phyloP scores from a whole-genome alignment of 1,140 invertebrate species.

The Samia ricini region DNA sequence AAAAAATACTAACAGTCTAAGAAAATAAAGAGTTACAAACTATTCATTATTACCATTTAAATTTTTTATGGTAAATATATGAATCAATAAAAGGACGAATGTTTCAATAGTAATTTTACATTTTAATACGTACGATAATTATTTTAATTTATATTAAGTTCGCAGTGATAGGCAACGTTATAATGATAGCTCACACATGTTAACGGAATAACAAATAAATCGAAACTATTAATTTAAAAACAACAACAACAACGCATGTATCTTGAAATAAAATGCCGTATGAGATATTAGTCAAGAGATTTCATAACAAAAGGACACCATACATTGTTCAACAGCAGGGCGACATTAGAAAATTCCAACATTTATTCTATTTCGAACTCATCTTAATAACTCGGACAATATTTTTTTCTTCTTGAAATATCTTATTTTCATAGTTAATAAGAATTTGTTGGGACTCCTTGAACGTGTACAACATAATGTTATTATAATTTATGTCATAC shows the following conservation, averaged over 20 bases:
- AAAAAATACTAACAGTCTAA: no score
- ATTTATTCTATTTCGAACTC: slow-evolving; percentile 51
- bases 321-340: slow-evolving; percentile 40
- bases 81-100: no score
- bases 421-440: slow-evolving; percentile 70
- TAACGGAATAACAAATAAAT: not conserved
- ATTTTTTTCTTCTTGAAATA: slow-evolving; percentile 58
- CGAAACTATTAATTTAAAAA: not conserved
- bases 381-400: slow-evolving; percentile 57
- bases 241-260: not conserved
- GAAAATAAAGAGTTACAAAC: no score
- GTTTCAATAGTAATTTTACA: no score
- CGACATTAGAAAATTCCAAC: slow-evolving; percentile 46
- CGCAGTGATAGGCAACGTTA: no score
- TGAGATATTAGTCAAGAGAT: slow-evolving; percentile 43
- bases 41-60: no score
- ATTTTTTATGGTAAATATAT: no score
- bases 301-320: slow-evolving; percentile 43
- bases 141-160: not conserved
- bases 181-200: not conserved
- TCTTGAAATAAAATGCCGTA: not conserved
- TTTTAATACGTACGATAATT: no score
- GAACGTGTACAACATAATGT: slow-evolving; percentile 73
- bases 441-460: slow-evolving; percentile 70
- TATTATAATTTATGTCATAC: slow-evolving; percentile 77